phyloP scores from a whole-genome alignment of 2,113 vertebrate genomes.

The Percopsis transmontana region DNA sequence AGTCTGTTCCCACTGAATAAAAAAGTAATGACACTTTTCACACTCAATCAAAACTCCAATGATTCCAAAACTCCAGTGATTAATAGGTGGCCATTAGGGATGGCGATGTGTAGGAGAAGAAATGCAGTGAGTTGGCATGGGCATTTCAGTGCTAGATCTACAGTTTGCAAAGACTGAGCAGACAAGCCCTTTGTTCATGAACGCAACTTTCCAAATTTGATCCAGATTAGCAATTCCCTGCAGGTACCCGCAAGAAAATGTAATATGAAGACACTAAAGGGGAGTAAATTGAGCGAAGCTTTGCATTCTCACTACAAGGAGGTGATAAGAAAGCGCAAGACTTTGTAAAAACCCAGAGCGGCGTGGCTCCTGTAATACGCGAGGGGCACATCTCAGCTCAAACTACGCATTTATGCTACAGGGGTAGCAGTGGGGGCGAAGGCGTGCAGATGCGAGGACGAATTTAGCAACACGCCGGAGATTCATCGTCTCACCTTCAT shows the following conservation, averaged over 20 bases:
- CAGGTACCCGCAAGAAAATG: conserved; percentile 29
- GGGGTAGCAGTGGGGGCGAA: background rate
- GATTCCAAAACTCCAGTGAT: conserved; percentile 2
- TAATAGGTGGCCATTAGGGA: conserved; percentile 1
- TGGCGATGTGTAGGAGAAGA: background rate
- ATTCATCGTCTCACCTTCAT: conserved; percentile 88
- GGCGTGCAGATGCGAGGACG: background rate
- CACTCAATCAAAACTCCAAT: background rate
- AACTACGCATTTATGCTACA: background rate
- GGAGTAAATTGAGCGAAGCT: conserved; percentile 3
- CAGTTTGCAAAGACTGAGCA: background rate
- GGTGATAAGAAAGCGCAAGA: too few species aligned
- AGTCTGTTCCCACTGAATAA: too few species aligned
- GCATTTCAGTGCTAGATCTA: background rate
- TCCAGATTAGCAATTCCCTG: conserved; percentile 22
- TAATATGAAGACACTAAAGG: conserved; percentile 24
- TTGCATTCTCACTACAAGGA: too few species aligned
- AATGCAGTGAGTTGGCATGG: background rate
- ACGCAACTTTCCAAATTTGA: conserved; percentile 11
- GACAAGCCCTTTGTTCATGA: conserved; percentile 15
- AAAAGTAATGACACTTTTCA: background rate
- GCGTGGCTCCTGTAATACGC: too few species aligned
- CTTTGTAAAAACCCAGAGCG: too few species aligned
- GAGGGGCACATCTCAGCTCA: too few species aligned
- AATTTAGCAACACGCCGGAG: conserved; percentile 40